Evolutionary conservation across 92 coral and sea anemone genomes (phyloP).

Genomic region (Epizoanthus stellaris): DNA sequence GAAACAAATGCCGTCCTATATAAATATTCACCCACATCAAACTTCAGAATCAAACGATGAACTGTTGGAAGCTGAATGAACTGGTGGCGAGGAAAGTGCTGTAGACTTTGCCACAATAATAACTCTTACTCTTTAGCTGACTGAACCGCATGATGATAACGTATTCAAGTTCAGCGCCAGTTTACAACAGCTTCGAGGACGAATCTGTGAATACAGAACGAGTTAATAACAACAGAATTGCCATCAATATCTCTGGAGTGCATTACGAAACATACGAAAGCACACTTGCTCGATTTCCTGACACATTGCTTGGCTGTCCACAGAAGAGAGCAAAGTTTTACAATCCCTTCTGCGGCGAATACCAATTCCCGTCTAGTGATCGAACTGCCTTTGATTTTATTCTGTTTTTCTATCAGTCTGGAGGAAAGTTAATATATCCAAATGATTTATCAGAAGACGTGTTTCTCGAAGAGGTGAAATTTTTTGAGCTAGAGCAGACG

Average conservation of each 20-base stretch:
- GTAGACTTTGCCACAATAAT: no score
- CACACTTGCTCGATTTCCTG: constrained; percentile 61
- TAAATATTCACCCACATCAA: no score
- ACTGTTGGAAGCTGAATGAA: no score
- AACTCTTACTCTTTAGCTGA: no score
- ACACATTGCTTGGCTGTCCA: constrained; percentile 63
- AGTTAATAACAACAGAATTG: constrained; percentile 12
- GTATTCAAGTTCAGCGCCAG: constrained; percentile 26
- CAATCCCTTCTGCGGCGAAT: constrained; percentile 41
- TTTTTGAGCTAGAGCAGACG: constrained; percentile 58
- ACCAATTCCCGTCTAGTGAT: constrained; percentile 39
- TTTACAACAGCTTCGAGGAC: constrained; percentile 31
- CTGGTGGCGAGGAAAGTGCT: no score
- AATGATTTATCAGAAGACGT: constrained; percentile 57
- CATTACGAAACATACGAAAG: constrained; percentile 61
- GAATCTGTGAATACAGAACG: constrained; percentile 21
- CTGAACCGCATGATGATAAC: neutral
- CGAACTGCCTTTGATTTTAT: constrained; percentile 59
- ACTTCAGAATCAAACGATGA: no score
- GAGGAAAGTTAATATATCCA: constrained; percentile 60
- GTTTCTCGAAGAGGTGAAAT: constrained; percentile 59
- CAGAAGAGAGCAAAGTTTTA: constrained; percentile 51
- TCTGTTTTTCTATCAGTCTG: constrained; percentile 66
- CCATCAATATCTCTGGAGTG: constrained; percentile 65
- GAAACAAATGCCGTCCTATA: no score